Evolutionary conservation across 2,888 invertebrate genomes (phyloP).

Genomic region (Nomada fabriciana): DNA sequence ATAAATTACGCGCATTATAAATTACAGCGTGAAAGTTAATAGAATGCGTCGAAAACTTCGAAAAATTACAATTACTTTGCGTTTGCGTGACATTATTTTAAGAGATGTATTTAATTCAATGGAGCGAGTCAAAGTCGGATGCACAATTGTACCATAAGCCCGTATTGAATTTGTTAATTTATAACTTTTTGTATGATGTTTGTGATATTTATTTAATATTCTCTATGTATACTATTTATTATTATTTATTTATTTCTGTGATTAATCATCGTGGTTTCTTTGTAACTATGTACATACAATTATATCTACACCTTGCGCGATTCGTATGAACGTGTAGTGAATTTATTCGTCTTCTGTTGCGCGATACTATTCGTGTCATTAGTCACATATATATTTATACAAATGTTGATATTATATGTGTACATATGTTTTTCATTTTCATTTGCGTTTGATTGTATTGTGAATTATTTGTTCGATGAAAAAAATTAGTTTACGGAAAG

Average conservation of each 20-base stretch:
- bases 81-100: slow-evolving; percentile 40
- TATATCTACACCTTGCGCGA: slow-evolving; percentile 19
- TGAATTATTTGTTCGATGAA: slow-evolving; percentile 23
- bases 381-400: slow-evolving; percentile 2
- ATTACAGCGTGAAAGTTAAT: slow-evolving; percentile 25
- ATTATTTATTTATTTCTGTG: slow-evolving; percentile 37
- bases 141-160: slow-evolving; percentile 60
- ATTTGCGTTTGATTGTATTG: slow-evolving; percentile 9
- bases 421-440: background rate
- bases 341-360: slow-evolving; percentile 17
- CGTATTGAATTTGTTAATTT: slow-evolving; percentile 26
- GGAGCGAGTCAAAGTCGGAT: slow-evolving; percentile 42
- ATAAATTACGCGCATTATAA: slow-evolving; percentile 31
- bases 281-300: slow-evolving; percentile 37
- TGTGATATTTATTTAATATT: slow-evolving; percentile 56
- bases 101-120: slow-evolving; percentile 25
- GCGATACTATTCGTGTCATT: slow-evolving; percentile 19
- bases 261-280: slow-evolving; percentile 21
- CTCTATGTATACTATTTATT: slow-evolving; percentile 48
- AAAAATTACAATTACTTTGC: slow-evolving; percentile 27
- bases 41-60: slow-evolving; percentile 21
- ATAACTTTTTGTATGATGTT: slow-evolving; percentile 39
- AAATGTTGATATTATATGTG: slow-evolving; percentile 14
- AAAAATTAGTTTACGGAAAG: background rate
- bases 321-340: slow-evolving; percentile 16